A percentile compares a stretch with the other conserved stretches of the same genome.
Conservation (phyloP, 2,113 vertebrate genomes). For the Gasterosteus aculeatus region DNA sequence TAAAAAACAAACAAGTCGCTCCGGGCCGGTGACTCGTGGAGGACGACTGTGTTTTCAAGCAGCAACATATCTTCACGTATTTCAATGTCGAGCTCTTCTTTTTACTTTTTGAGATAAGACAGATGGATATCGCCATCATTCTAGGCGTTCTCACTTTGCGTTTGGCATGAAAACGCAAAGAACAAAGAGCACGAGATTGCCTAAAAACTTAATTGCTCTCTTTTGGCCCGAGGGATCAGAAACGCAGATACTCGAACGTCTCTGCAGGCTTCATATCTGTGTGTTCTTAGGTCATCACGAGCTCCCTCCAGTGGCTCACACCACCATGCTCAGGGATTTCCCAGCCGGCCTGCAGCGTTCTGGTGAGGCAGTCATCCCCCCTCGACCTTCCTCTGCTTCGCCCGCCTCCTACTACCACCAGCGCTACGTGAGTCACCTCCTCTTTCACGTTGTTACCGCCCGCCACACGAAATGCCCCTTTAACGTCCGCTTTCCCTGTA, state of each 20-base stretch:
- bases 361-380: conserved; percentile 80
- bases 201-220: neutral
- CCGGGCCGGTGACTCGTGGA: neutral
- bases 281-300: conserved; percentile 89
- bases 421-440: conserved; percentile 61
- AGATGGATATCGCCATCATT: neutral
- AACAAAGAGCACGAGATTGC: neutral
- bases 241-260: neutral
- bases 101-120: neutral
- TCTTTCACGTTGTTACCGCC: neutral
- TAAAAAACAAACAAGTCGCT: neutral
- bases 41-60: neutral
- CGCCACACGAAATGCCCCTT: no score
- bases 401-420: conserved; percentile 47
- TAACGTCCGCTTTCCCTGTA: neutral
- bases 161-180: neutral
- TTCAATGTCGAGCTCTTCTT: neutral
- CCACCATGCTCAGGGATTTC: conserved; percentile 91
- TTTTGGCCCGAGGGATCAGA: neutral
- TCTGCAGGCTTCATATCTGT: conserved; percentile 1
- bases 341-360: conserved; percentile 80
- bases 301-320: conserved; percentile 90
- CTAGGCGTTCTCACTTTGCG: neutral
- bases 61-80: neutral
- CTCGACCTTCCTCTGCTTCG: conserved; percentile 51